These are phyloP conservation scores for Limnodromus scolopaceus DNA, from an alignment of 2,797 vertebrate species.

Conservation along the genomic window DNA sequence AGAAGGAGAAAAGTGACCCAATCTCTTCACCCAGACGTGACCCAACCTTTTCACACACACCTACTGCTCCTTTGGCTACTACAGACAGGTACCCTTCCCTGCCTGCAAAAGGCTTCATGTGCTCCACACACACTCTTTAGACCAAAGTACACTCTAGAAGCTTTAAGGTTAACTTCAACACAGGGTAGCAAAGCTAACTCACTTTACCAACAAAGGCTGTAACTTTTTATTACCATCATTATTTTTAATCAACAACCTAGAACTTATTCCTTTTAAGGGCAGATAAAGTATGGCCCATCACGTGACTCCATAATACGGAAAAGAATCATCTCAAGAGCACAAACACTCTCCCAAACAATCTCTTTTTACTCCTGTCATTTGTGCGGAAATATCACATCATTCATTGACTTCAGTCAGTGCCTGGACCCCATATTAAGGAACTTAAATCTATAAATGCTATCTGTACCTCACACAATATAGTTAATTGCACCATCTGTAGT, in stretches of 20 bases:
- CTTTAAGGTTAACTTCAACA: not conserved
- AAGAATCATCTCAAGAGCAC: not conserved
- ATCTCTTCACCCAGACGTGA: not conserved
- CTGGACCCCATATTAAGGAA: not conserved
- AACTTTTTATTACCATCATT: not conserved
- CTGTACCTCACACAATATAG: not conserved
- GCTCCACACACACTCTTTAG: no score
- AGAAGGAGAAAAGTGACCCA: not conserved
- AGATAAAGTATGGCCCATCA: not conserved
- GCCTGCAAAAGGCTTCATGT: not conserved
- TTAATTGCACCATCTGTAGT: no score
- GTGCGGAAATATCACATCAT: not conserved
- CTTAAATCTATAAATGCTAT: not conserved
- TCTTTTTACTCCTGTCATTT: not conserved
- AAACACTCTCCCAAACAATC: not conserved
- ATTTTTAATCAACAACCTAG: not conserved
- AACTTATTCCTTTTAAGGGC: not conserved
- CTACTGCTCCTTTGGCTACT: not conserved
- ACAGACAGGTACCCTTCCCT: not conserved
- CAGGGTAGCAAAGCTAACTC: not conserved
- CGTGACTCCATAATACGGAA: rapidly evolving
- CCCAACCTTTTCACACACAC: no score
- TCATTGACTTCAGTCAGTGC: not conserved
- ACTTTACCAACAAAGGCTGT: not conserved
- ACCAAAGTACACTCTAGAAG: not conserved